Base-by-base conservation (phyloP, 1,140 invertebrate species). In the Agrypnia vestita region DNA sequence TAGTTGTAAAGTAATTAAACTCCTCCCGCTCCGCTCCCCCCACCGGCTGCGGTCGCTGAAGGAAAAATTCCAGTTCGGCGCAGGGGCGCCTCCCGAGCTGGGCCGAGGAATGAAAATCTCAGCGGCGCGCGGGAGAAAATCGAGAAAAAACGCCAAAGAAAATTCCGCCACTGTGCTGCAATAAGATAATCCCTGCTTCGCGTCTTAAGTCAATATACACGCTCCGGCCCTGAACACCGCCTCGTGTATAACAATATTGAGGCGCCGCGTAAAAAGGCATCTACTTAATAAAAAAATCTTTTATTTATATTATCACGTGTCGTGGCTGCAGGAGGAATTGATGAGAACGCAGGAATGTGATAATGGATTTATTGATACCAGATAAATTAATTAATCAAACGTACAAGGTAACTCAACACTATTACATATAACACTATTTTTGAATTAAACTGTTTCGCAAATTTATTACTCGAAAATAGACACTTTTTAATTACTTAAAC, bases 1-100 rank as follows among this genome's bases (percentile, higher is more conserved):
- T 71, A 71, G 67, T 71, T 71, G 67, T 71, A 71, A 71, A 71
- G 67, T 71, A 71, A 71, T 71, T 71, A 71, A 71, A 25, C 47
- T 53, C 19, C 67, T 15, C n/a, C n/a, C n/a, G n/a, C n/a, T 10
- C 67, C n/a, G 19, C 13, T 25, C 25, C 61, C 6, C 61, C 25
- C 35, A 44, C 19, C 67, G 15, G 21, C 25, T 71, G 67, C 21
- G 67, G 67, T 71, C 49, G 67, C 21, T 25, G 46, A n/a, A 17
- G 17, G 46, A 62, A 71, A 71, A 21, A 71, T 71, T 71, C 67
- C 47, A 21, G 67, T 71, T 44, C n/a, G 62, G 44, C 62, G n/a
- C 62, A 17, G 35, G 67, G 19, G 17, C n/a, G n/a, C n/a, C n/a
- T n/a, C n/a, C n/a, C n/a, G n/a, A n/a, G n/a, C n/a, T n/a, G n/a